Percentiles rank a stretch among this genome's conserved stretches.
These are phyloP conservation scores for Gibbula magus DNA, from an alignment of 2,888 invertebrate species.

Conservation along the genomic window DNA sequence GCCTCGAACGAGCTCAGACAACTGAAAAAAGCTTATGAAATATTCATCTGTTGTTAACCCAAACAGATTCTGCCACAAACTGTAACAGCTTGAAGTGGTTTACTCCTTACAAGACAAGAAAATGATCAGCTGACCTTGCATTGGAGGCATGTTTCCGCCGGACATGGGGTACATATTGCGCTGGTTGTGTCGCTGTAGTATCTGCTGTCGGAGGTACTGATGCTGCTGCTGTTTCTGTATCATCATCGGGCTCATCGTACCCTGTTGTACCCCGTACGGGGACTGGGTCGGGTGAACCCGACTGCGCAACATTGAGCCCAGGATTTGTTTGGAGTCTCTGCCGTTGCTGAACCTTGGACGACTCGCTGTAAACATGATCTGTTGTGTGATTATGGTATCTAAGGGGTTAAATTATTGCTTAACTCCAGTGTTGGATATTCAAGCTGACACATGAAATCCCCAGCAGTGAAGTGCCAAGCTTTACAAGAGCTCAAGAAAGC, in stretches of 20 bases:
- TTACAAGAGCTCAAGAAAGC: too few species aligned
- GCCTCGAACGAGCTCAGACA: too few species aligned
- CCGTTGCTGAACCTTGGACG: not conserved
- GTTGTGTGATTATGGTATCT: too few species aligned
- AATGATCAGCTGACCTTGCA: slow-evolving; percentile 43
- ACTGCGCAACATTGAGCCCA: slow-evolving; percentile 26
- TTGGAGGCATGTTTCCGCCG: slow-evolving; percentile 38
- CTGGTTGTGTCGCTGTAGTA: slow-evolving; percentile 48
- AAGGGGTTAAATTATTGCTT: too few species aligned
- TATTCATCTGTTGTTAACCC: too few species aligned
- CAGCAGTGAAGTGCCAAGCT: too few species aligned
- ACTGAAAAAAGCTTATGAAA: too few species aligned
- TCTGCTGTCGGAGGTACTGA: slow-evolving; percentile 52
- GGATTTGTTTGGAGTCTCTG: slow-evolving; percentile 25
- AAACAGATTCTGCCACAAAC: too few species aligned
- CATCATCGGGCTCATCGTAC: slow-evolving; percentile 35
- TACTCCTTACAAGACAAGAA: too few species aligned
- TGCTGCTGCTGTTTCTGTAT: slow-evolving; percentile 52
- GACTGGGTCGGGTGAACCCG: slow-evolving; percentile 30
- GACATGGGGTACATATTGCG: slow-evolving; percentile 37
- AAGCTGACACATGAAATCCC: too few species aligned
- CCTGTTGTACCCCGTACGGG: slow-evolving; percentile 45
- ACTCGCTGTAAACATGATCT: too few species aligned
- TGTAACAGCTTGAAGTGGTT: not conserved
- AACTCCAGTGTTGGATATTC: too few species aligned